Evolutionary conservation across 1,140 invertebrate genomes (phyloP).

Genomic region (Latrodectus geometricus): DNA sequence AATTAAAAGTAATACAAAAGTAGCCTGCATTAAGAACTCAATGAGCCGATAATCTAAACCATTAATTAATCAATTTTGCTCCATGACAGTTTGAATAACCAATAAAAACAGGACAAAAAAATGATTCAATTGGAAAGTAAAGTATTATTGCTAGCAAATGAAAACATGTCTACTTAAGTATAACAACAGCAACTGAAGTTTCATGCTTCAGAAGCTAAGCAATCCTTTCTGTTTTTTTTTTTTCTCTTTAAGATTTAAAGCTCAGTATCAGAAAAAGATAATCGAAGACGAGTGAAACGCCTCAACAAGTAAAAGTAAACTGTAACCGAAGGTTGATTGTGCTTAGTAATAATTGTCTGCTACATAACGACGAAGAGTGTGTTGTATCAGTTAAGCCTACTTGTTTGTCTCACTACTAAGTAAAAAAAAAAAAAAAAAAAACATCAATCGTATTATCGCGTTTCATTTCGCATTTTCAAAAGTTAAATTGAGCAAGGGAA

Average conservation of each 20-base stretch:
- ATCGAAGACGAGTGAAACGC: background rate
- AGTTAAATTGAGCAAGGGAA: conserved; percentile 56
- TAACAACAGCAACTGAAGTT: background rate
- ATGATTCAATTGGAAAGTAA: too few species aligned
- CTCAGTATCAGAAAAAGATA: background rate
- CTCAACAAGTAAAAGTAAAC: background rate
- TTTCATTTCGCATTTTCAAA: conserved; percentile 59
- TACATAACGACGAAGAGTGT: background rate
- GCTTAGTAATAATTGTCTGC: background rate
- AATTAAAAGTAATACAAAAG: too few species aligned
- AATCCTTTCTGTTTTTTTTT: background rate
- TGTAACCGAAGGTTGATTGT: too few species aligned
- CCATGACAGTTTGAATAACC: too few species aligned
- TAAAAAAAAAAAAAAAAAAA: background rate
- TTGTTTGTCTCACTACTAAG: background rate
- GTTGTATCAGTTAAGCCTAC: background rate
- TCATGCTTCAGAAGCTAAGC: background rate
- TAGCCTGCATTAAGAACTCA: too few species aligned
- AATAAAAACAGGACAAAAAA: too few species aligned
- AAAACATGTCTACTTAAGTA: too few species aligned
- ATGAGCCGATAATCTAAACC: too few species aligned
- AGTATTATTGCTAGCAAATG: too few species aligned
- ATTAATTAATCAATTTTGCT: too few species aligned
- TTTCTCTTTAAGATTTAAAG: background rate
- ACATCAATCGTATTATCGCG: conserved; percentile 31